Percentiles rank a stretch among this genome's conserved stretches.
These are phyloP conservation scores for Zosterops pallidus DNA, from an alignment of 2,113 vertebrate species.

Conservation along the genomic window DNA sequence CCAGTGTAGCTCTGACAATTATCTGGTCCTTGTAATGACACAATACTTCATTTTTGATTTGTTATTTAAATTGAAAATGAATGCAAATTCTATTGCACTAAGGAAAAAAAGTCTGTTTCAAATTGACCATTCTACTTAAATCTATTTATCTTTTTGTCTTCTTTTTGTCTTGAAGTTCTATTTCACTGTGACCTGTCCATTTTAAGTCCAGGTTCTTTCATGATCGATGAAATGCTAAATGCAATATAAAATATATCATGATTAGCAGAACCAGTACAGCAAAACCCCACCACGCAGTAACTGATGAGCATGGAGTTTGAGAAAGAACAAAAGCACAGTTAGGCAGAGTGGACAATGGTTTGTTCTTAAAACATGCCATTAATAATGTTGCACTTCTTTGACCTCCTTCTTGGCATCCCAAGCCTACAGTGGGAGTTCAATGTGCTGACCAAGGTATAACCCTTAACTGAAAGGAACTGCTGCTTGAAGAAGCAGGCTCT, in stretches of 20 bases:
- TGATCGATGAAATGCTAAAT: not conserved
- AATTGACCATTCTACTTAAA: not conserved
- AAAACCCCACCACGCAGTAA: not conserved
- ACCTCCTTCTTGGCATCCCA: not conserved
- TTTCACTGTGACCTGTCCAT: not conserved
- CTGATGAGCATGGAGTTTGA: not conserved
- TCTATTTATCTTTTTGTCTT: not conserved
- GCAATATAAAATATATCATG: not conserved
- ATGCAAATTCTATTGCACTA: not conserved
- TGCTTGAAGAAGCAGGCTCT: slow-evolving; percentile 10
- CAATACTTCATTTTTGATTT: not conserved
- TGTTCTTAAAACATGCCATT: slow-evolving; percentile 32
- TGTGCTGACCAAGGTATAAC: slow-evolving; percentile 49
- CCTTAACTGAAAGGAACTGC: slow-evolving; percentile 33
- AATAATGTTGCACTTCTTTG: slow-evolving; percentile 27
- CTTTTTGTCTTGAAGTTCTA: not conserved
- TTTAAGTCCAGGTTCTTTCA: not conserved
- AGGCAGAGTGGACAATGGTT: not conserved
- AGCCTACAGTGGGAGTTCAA: not conserved
- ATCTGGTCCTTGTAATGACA: not conserved
- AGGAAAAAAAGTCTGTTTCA: not conserved
- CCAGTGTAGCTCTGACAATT: not conserved
- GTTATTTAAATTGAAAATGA: not conserved
- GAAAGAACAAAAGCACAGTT: not conserved
- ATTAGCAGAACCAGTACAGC: not conserved